Base-by-base conservation (phyloP, 2,888 invertebrate genomes). In the Drosophila formosana region DNA sequence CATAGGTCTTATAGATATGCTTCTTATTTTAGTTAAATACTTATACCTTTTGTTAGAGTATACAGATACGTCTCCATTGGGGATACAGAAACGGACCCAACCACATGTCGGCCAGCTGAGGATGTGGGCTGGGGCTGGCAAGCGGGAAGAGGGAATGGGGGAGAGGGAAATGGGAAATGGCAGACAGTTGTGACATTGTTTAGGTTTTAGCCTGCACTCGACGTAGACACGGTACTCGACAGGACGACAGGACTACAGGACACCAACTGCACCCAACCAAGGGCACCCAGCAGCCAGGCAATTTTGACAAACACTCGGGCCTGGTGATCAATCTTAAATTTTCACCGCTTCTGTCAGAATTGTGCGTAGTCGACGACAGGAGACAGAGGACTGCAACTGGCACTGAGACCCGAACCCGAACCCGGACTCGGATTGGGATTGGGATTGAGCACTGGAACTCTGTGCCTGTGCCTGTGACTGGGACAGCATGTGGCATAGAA, bases 301-400 rank as follows among this genome's bases (percentile, higher is more conserved):
- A 83, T 83, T 84, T 81, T 70, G 58, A 66, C 65, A 77, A 82
- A 88, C 87, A 83, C 89, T 89, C 86, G 78, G 77, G 76, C 51
- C 72, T 71, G 86, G 91, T 91, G 92, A 92, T 92, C 92, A 92
- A 92, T 92, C 92, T 92, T 90, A 89, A 91, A 92, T 92, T 92
- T 92, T 92, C 92, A 91, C 92, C 92, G 91, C 90, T 90, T 88
- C 90, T 92, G 91, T 92, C 92, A 92, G 90, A 90, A 89, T 66
- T 88, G 78, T 82, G 78, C 88, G 81, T 80, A 75, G 81, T 49
- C 69, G 84, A 86, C 81, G 87, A 86, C 87, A 87, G 66, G 78
- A 78, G 78, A 72, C 39, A 37, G 68, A 2, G 18, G 18, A 71
- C 23, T 26, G 57, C 57, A 25, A 58, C 28, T 41, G 58, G 11